Evolutionary conservation across 2,888 invertebrate genomes (phyloP), one percentile per base, ranked within the genome.

Genomic region (Unio pictorum): DNA sequence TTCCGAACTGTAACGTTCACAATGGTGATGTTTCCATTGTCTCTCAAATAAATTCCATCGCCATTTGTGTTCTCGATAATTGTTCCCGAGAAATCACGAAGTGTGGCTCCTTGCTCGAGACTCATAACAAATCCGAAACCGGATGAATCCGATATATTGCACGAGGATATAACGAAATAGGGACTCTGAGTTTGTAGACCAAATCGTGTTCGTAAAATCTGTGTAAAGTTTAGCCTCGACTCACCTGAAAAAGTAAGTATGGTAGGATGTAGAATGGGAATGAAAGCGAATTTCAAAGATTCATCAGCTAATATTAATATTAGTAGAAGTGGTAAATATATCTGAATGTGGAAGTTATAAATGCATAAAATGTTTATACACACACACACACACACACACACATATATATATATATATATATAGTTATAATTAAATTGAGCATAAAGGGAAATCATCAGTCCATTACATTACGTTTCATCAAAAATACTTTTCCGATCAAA

Each of bases 1-100:
- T 63, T 63, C 18, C 55, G 54, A 18, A 63, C 6, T 15, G 63
- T 63, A 23, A 63, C 17, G 34, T 63, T 63, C 15, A 63, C 54
- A 45, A 63, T 20, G 20, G 55, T 55, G 15, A 63, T 18, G 8
- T 54, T 54, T 8, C 63, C 63, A 11, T 54, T 55, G 23, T 54
- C 63, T 20, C 20, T n/a, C 26, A 63, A 45, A 17, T 30, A 20
- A 45, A 63, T 23, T 54, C 63, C 63, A 23, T 63, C 55, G 4
- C 55, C 55, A 30, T 4, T 7, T 1, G 63, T 54, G 34, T 63
- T 63, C 26, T 63, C 63, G 20, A 63, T 63, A n/a, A 26, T 17
- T 23, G 54, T 63, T 17, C 63, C 63, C 8, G 55, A 54, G n/a
- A 63, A 63, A 23, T 63, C 63, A 23, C 26, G 26, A 17, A 54